These are phyloP conservation scores for Lycia hirtaria DNA, from an alignment of 2,888 invertebrate genomes.

Conservation along the genomic window DNA sequence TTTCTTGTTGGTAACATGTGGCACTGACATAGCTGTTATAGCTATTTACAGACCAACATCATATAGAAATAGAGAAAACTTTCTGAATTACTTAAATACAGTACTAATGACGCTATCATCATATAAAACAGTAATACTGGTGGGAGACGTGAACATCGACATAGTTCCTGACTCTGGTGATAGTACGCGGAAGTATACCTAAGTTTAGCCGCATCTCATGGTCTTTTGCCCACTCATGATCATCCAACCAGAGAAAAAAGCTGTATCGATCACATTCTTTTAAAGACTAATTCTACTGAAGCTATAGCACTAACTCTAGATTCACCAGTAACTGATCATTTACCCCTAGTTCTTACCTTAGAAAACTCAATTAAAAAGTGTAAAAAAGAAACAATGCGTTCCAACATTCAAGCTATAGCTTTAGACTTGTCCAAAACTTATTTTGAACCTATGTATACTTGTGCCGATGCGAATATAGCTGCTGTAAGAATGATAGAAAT, in stretches of 20 bases:
- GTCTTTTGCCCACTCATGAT: background rate
- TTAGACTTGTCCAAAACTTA: too few relatives aligned
- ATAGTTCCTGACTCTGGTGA: background rate
- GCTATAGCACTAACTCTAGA: background rate
- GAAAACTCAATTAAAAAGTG: too few relatives aligned
- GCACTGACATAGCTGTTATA: background rate
- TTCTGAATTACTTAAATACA: too few relatives aligned
- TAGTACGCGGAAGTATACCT: background rate
- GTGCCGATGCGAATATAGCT: too few relatives aligned
- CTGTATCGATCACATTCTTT: background rate
- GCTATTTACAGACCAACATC: too few relatives aligned
- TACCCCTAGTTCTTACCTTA: background rate
- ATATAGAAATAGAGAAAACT: too few relatives aligned
- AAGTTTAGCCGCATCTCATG: background rate
- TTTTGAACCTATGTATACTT: too few relatives aligned
- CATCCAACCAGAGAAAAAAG: background rate
- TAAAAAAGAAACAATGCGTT: too few relatives aligned
- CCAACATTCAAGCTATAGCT: too few relatives aligned
- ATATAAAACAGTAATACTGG: too few relatives aligned
- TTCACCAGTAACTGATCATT: background rate
- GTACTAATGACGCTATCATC: too few relatives aligned
- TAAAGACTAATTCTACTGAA: background rate
- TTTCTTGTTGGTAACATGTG: background rate
- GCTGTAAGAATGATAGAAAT: too few relatives aligned
- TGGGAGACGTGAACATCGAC: background rate